Evolutionary conservation across 2,797 vertebrate genomes (phyloP).

Genomic region (Pipistrellus pygmaeus): DNA sequence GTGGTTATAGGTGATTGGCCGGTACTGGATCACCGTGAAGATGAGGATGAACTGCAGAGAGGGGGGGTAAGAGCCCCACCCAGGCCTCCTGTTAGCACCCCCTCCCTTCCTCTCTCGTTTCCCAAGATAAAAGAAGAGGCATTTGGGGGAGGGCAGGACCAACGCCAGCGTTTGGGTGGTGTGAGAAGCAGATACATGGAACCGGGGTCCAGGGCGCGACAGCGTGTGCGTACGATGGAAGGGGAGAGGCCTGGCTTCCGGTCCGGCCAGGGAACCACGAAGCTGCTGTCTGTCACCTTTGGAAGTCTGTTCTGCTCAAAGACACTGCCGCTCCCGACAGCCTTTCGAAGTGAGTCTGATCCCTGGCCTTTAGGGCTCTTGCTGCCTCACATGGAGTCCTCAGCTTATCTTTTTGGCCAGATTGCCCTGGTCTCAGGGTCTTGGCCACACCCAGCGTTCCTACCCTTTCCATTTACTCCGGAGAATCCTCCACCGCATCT

Average conservation of each 20-base stretch:
- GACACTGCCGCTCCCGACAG: neutral
- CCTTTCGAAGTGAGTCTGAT: neutral
- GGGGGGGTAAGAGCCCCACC: neutral
- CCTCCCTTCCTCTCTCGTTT: neutral
- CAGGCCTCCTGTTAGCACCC: neutral
- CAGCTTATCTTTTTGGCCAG: neutral
- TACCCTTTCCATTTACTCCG: neutral
- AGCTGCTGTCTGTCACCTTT: neutral
- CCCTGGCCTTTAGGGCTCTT: neutral
- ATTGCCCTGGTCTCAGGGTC: neutral
- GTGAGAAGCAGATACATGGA: neutral
- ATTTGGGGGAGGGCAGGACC: neutral
- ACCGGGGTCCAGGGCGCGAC: neutral
- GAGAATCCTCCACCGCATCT: neutral
- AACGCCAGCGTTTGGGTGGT: neutral
- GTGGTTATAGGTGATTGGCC: conserved; percentile 96
- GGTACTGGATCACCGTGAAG: conserved; percentile 99
- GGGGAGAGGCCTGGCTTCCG: neutral
- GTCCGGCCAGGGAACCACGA: neutral
- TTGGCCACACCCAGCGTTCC: neutral
- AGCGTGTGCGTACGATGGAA: neutral
- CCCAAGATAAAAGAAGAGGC: neutral
- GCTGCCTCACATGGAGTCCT: accelerated
- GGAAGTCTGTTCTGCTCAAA: neutral
- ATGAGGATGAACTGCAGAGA: conserved; percentile 95